Evolutionary conservation across 2,113 vertebrate genomes (phyloP).

Genomic region (Trachemys scripta): DNA sequence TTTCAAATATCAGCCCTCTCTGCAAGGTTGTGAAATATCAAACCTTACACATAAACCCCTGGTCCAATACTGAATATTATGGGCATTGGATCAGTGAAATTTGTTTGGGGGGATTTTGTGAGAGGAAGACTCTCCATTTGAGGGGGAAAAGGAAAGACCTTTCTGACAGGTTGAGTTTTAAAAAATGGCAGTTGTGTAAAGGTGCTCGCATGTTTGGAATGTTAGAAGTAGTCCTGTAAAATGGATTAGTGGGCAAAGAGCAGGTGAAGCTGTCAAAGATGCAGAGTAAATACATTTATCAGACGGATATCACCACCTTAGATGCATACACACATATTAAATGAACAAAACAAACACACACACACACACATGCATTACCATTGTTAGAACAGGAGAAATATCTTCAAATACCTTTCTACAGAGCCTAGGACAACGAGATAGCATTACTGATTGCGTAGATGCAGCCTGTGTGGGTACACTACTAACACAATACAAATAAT

Average conservation of each 20-base stretch:
- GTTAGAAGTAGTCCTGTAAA: background rate
- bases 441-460: background rate
- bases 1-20: background rate
- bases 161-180: background rate
- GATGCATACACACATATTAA: background rate
- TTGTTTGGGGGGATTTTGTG: background rate
- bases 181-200: background rate
- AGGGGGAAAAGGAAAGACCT: background rate
- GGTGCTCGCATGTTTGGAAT: background rate
- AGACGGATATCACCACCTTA: background rate
- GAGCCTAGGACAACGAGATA: background rate
- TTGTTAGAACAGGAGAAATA: background rate
- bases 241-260: background rate
- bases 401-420: background rate
- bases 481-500: background rate
- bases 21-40: background rate
- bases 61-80: background rate
- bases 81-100: background rate
- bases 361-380: too few relatives aligned
- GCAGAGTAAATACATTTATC: background rate
- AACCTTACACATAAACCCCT: background rate
- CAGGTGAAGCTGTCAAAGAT: background rate
- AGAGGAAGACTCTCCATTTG: background rate
- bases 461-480: background rate
- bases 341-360: too few relatives aligned